Evolutionary conservation across 2,797 vertebrate genomes (phyloP).

Genomic region (Enteromius argenteus): DNA sequence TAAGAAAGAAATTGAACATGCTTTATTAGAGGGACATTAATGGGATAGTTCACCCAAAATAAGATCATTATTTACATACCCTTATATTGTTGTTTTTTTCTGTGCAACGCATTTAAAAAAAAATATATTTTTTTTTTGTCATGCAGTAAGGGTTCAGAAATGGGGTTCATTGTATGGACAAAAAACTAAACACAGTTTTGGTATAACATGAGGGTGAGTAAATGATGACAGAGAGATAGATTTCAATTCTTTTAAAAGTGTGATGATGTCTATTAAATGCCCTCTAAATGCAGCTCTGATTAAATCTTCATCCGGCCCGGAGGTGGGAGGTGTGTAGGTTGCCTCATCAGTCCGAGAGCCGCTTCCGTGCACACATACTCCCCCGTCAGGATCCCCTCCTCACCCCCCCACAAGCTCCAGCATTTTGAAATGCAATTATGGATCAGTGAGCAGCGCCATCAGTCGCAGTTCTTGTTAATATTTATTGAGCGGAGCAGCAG

Average conservation of each 20-base stretch:
- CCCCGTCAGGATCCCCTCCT: constrained; percentile 45
- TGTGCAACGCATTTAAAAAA: background rate
- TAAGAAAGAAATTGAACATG: background rate
- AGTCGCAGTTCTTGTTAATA: constrained; percentile 83
- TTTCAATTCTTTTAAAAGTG: constrained; percentile 40
- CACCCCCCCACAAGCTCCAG: constrained; percentile 62
- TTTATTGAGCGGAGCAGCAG: constrained; percentile 82
- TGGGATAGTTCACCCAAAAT: background rate
- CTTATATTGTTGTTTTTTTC: background rate
- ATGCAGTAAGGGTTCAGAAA: background rate
- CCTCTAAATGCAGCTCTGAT: constrained; percentile 49
- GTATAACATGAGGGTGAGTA: background rate
- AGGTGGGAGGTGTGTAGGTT: constrained; percentile 34
- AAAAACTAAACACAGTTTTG: background rate
- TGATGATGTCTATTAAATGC: constrained; percentile 61
- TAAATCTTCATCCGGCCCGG: constrained; percentile 52
- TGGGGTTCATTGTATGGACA: background rate
- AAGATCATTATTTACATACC: background rate
- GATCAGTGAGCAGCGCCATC: constrained; percentile 82
- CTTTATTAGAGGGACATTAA: background rate
- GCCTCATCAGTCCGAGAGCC: constrained; percentile 44
- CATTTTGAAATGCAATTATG: constrained; percentile 85
- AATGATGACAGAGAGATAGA: background rate
- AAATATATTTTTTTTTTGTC: background rate
- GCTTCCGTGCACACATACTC: constrained; percentile 36